These are phyloP conservation scores for Clarias laeviceps DNA, from an alignment of 2,797 vertebrate species.

Conservation along the genomic window DNA sequence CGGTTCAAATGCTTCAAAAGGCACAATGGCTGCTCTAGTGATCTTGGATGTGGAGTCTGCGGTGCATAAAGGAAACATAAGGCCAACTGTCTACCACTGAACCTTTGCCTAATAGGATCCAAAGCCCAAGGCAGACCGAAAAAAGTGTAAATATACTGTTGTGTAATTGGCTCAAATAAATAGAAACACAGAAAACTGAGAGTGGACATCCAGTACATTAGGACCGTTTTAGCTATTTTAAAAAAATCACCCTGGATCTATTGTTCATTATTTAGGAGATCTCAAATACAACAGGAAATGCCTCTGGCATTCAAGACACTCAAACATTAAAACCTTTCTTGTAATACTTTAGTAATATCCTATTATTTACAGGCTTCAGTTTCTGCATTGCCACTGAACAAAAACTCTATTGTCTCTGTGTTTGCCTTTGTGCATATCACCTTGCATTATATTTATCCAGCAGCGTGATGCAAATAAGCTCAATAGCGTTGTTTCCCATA, in stretches of 20 bases:
- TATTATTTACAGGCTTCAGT: conserved; percentile 21
- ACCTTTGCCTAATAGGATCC: conserved; percentile 71
- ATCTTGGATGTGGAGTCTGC: conserved; percentile 76
- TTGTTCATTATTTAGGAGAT: conserved; percentile 11
- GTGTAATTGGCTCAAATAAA: conserved; percentile 58
- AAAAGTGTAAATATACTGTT: conserved; percentile 17
- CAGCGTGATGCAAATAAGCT: conserved; percentile 75
- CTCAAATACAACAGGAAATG: conserved; percentile 23
- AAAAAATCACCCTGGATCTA: not conserved
- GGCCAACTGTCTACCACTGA: conserved; percentile 68
- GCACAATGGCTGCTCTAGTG: conserved; percentile 73
- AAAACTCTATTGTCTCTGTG: conserved; percentile 34
- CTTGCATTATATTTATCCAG: conserved; percentile 68
- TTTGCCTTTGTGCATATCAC: conserved; percentile 33
- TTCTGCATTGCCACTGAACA: conserved; percentile 10
- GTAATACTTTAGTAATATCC: conserved; percentile 13
- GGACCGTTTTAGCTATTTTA: not conserved
- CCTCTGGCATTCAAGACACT: conserved; percentile 12
- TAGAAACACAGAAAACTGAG: conserved; percentile 53
- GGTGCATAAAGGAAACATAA: conserved; percentile 80
- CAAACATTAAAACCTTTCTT: conserved; percentile 15
- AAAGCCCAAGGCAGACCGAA: conserved; percentile 62
- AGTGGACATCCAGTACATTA: conserved; percentile 11
- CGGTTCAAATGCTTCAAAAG: conserved; percentile 65
- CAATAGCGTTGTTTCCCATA: conserved; percentile 69